Conservation (phyloP, 2,113 vertebrate species). For the Pogona vitticeps region DNA sequence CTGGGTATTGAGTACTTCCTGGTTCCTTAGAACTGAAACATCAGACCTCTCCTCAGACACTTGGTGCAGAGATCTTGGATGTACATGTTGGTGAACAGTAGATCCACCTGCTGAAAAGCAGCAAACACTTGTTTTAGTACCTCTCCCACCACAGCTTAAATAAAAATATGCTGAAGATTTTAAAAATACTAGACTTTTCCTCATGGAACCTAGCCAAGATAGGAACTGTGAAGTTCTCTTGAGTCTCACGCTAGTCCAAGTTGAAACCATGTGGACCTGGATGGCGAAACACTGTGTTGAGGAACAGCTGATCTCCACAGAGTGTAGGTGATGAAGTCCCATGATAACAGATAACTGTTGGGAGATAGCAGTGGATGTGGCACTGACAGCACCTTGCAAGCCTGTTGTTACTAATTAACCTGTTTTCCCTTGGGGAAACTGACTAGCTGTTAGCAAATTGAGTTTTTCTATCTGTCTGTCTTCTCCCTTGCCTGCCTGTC, state of each 20-base stretch:
- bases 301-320: no score
- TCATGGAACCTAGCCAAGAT: no score
- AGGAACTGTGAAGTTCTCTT: no score
- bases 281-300: no score
- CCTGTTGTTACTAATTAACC: background rate
- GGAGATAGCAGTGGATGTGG: background rate
- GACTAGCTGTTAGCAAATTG: no score
- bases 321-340: no score
- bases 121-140: background rate
- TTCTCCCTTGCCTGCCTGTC: no score
- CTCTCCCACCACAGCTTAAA: background rate
- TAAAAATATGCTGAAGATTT: no score
- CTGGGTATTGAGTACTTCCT: background rate
- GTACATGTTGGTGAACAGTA: background rate
- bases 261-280: no score
- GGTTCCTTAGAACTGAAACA: background rate
- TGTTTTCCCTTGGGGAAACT: background rate
- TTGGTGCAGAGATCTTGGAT: background rate
- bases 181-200: background rate
- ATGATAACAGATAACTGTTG: no score
- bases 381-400: background rate
- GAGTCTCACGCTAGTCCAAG: no score
- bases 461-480: no score
- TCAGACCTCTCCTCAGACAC: background rate
- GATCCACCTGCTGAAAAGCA: background rate